Conservation (phyloP, 2,113 vertebrate genomes). For the Mormyrus iriodes region DNA sequence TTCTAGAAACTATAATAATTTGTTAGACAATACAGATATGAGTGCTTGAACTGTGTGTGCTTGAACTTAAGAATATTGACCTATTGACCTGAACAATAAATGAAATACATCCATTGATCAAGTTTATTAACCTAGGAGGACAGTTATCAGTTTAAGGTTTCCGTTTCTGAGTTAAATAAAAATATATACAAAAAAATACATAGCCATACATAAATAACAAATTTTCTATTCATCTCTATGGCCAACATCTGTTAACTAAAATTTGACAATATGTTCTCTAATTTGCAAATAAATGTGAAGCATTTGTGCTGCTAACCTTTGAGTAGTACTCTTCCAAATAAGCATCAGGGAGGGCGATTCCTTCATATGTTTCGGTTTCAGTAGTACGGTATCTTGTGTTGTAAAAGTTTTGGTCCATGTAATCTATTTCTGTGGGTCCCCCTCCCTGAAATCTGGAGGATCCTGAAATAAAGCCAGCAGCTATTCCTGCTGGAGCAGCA, state of each 20-base stretch:
- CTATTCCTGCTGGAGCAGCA: background rate
- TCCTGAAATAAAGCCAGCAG: background rate
- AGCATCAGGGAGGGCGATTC: conserved; percentile 45
- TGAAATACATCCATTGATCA: background rate
- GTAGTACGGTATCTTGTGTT: conserved; percentile 12
- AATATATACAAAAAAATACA: background rate
- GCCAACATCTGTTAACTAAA: background rate
- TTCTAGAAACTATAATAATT: background rate
- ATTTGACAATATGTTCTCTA: background rate
- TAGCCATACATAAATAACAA: background rate
- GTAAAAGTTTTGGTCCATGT: background rate
- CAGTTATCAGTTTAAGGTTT: background rate
- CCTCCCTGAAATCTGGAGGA: conserved; percentile 17
- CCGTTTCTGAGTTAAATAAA: background rate
- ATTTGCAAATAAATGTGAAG: background rate
- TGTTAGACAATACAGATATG: background rate
- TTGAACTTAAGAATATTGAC: too few relatives aligned
- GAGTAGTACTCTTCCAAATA: conserved; percentile 51
- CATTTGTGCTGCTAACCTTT: conserved; percentile 41
- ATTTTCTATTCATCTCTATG: background rate
- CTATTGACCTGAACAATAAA: background rate
- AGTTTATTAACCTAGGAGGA: background rate
- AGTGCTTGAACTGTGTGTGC: too few relatives aligned
- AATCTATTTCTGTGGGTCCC: background rate
- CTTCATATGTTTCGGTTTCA: conserved; percentile 27